phyloP scores from a whole-genome alignment of 2,888 invertebrate genomes.

The Scelioninae gen. 2 region DNA sequence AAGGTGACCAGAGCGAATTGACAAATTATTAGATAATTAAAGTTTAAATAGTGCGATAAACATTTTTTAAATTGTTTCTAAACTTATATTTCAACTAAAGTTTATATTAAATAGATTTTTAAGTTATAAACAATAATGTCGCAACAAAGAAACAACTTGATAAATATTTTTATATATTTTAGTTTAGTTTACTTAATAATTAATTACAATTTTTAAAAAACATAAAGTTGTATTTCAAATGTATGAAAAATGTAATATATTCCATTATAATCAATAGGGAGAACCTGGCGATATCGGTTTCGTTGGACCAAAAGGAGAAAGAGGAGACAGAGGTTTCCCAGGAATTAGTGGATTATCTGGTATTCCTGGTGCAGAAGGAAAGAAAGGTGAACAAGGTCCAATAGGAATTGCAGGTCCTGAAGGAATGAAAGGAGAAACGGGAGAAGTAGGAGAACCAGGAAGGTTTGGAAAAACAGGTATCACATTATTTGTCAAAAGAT shows the following conservation, averaged over 20 bases:
- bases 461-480: slow-evolving; percentile 71
- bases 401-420: slow-evolving; percentile 73
- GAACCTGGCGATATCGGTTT: slow-evolving; percentile 80
- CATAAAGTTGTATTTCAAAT: neutral
- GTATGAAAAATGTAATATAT: neutral
- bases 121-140: no score
- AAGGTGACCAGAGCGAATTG: slow-evolving; percentile 43
- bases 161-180: no score
- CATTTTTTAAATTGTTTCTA: no score
- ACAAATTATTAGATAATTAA: no score
- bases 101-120: no score
- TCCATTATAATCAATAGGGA: slow-evolving; percentile 78
- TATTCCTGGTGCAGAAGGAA: slow-evolving; percentile 76
- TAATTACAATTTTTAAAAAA: no score
- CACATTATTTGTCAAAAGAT: no score
- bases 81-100: no score
- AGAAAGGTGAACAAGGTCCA: slow-evolving; percentile 76
- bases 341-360: slow-evolving; percentile 79
- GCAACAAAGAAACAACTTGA: no score
- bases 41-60: no score
- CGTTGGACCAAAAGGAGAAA: slow-evolving; percentile 83
- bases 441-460: slow-evolving; percentile 81
- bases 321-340: slow-evolving; percentile 78
- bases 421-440: slow-evolving; percentile 77
- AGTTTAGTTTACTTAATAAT: no score